phyloP scores from a whole-genome alignment of 2,113 vertebrate genomes.

The Embiotoca jacksoni region DNA sequence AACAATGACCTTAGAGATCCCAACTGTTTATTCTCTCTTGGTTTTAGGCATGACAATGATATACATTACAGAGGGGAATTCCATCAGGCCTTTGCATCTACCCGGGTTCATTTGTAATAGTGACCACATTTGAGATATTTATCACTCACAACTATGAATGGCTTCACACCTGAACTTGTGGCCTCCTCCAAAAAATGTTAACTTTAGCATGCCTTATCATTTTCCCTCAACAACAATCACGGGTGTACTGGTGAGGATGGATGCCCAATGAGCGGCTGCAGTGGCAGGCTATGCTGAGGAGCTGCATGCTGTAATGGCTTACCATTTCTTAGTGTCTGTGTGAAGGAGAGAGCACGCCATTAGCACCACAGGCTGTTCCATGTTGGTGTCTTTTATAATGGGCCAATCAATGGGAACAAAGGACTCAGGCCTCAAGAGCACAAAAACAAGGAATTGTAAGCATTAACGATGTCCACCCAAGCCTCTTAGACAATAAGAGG shows the following conservation, averaged over 20 bases:
- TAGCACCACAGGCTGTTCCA: constrained; percentile 65
- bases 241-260: constrained; percentile 48
- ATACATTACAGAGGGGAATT: constrained; percentile 40
- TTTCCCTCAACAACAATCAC: constrained; percentile 51
- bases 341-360: constrained; percentile 68
- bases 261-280: constrained; percentile 43
- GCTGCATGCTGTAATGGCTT: constrained; percentile 64
- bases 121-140: constrained; percentile 32
- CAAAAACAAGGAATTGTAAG: constrained; percentile 59
- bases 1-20: constrained; percentile 49
- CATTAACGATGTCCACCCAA: constrained; percentile 52
- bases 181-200: constrained; percentile 33
- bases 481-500: constrained; percentile 12
- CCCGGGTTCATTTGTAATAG: constrained; percentile 21
- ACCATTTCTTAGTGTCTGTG: constrained; percentile 67
- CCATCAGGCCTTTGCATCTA: constrained; percentile 32
- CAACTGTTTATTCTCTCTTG: constrained; percentile 49
- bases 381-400: constrained; percentile 68
- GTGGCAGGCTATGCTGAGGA: constrained; percentile 57
- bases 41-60: constrained; percentile 47
- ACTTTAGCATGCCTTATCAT: constrained; percentile 56
- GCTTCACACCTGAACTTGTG: constrained; percentile 16
- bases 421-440: constrained; percentile 30
- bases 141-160: constrained; percentile 29
- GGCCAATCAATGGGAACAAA: constrained; percentile 64